Evolutionary conservation across 2,113 vertebrate species (phyloP).

Genomic region (Pituophis catenifer): DNA sequence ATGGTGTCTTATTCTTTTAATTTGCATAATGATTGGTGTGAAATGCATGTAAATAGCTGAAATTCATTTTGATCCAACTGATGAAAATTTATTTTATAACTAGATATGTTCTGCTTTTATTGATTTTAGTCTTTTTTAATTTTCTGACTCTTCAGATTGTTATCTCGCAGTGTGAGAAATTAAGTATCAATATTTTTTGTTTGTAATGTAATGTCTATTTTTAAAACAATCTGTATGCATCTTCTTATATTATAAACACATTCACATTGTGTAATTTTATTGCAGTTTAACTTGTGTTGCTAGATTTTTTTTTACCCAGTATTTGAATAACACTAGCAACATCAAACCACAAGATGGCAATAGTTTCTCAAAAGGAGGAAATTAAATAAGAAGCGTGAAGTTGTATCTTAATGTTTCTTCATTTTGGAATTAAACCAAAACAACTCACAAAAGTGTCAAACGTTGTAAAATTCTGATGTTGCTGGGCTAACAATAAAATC

Average conservation of each 20-base stretch:
- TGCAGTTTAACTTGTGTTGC: background rate
- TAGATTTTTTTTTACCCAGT: background rate
- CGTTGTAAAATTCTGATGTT: background rate
- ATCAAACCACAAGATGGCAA: conserved; percentile 55
- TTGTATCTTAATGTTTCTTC: background rate
- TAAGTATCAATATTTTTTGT: background rate
- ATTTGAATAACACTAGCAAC: conserved; percentile 19
- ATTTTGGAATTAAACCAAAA: background rate
- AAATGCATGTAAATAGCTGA: background rate
- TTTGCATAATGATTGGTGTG: background rate
- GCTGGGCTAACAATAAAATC: background rate
- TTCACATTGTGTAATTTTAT: background rate
- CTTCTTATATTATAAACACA: background rate
- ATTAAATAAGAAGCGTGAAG: background rate
- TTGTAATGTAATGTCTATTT: background rate
- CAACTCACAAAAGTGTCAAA: background rate
- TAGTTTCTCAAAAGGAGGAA: background rate
- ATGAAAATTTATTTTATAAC: background rate
- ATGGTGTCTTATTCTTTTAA: background rate
- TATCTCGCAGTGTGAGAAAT: background rate
- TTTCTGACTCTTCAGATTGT: background rate
- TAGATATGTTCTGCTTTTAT: background rate
- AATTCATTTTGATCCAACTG: background rate
- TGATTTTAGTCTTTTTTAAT: background rate
- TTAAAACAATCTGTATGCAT: background rate